Evolutionary conservation across 2,113 vertebrate genomes (phyloP).

Genomic region (Hypomesus transpacificus): DNA sequence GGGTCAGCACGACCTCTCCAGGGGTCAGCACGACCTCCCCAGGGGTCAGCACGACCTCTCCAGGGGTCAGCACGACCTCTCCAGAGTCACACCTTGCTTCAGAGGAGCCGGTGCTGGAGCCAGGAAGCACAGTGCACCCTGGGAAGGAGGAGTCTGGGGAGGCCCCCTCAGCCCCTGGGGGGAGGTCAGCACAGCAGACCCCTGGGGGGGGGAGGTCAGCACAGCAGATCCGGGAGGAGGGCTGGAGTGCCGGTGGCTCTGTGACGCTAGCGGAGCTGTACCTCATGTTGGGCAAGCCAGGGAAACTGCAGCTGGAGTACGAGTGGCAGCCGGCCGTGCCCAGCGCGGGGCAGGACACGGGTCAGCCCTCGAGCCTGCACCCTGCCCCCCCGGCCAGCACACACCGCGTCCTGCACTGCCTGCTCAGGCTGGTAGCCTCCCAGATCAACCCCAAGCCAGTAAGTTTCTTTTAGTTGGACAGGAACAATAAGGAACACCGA

Average conservation of each 20-base stretch:
- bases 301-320: slow-evolving; percentile 93
- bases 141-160: slow-evolving; percentile 14
- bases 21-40: slow-evolving; percentile 26
- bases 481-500: neutral
- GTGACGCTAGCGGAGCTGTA: slow-evolving; percentile 97
- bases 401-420: slow-evolving; percentile 84
- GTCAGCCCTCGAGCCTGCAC: slow-evolving; percentile 21
- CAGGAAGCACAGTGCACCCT: neutral
- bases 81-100: slow-evolving; percentile 22
- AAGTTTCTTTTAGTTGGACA: slow-evolving; percentile 8
- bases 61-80: slow-evolving; percentile 26
- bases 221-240: slow-evolving; percentile 87
- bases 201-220: slow-evolving; percentile 84
- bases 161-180: slow-evolving; percentile 31
- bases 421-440: slow-evolving; percentile 87
- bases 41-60: slow-evolving; percentile 22
- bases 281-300: slow-evolving; percentile 97
- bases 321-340: slow-evolving; percentile 80
- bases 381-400: slow-evolving; percentile 65
- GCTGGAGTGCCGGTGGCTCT: slow-evolving; percentile 85
- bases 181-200: slow-evolving; percentile 77
- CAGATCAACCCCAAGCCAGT: slow-evolving; percentile 93
- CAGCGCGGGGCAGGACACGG: slow-evolving; percentile 42
- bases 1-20: slow-evolving; percentile 26
- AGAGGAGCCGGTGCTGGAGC: neutral